phyloP scores from a whole-genome alignment of 2,113 vertebrate genomes.

The Calidris pygmaea region DNA sequence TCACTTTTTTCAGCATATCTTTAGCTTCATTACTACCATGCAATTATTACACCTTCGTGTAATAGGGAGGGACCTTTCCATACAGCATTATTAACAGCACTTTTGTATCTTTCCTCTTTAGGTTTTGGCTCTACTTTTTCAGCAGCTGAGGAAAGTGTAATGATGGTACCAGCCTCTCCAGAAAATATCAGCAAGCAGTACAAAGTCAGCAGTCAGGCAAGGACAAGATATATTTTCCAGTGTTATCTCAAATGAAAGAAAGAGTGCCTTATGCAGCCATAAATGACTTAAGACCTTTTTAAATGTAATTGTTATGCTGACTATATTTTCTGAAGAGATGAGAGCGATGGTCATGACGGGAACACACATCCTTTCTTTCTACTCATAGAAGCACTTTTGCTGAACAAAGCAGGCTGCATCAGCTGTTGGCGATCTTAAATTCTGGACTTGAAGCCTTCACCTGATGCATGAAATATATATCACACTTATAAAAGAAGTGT shows the following conservation, averaged over 20 bases:
- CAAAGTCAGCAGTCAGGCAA: slow-evolving; percentile 92
- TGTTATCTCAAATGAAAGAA: slow-evolving; percentile 8
- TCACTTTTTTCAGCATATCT: neutral
- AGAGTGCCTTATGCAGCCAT: neutral
- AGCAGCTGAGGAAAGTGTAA: slow-evolving; percentile 90
- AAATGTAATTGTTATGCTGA: neutral
- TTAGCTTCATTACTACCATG: neutral
- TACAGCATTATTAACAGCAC: neutral
- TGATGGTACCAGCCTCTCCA: slow-evolving; percentile 74
- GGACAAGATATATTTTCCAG: slow-evolving; percentile 20
- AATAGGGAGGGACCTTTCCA: neutral
- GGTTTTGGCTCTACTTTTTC: slow-evolving; percentile 95
- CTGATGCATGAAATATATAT: slow-evolving; percentile 7
- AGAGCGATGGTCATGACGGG: neutral
- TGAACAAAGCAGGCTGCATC: neutral
- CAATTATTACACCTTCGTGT: neutral
- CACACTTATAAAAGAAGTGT: neutral
- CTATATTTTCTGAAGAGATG: neutral
- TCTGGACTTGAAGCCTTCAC: neutral
- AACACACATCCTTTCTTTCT: neutral
- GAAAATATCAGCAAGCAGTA: slow-evolving; percentile 83
- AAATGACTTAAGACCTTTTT: slow-evolving; percentile 7
- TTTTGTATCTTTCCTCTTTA: slow-evolving; percentile 56
- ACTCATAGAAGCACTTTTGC: neutral
- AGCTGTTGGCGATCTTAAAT: neutral